Percentiles rank a stretch among this genome's conserved stretches.
Evolutionary conservation across 2,888 invertebrate genomes (phyloP).

Genomic region (Nectonema munidae): DNA sequence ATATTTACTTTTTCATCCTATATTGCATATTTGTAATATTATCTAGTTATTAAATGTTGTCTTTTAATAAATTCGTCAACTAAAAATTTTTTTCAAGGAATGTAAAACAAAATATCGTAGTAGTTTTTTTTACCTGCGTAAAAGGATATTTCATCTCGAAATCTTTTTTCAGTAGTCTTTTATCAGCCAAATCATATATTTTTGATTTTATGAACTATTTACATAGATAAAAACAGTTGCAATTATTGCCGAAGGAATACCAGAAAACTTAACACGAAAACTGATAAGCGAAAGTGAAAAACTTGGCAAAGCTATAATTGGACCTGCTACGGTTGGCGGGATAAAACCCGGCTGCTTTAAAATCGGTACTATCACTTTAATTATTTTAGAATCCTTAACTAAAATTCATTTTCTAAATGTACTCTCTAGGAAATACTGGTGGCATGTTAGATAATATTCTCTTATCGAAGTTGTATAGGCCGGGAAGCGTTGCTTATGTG

Average conservation of each 20-base stretch:
- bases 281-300: slow-evolving; percentile 30
- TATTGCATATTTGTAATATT: no score
- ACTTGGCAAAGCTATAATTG: slow-evolving; percentile 41
- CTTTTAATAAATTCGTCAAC: no score
- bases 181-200: neutral
- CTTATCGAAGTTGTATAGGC: slow-evolving; percentile 71
- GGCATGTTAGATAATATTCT: slow-evolving; percentile 98
- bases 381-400: neutral
- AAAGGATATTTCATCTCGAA: neutral
- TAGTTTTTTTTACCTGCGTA: no score
- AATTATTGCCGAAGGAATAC: slow-evolving; percentile 95
- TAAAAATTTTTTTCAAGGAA: no score
- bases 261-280: slow-evolving; percentile 84
- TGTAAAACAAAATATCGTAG: no score
- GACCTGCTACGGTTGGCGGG: slow-evolving; percentile 48
- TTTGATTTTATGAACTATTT: neutral
- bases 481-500: slow-evolving; percentile 84
- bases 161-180: neutral
- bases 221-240: slow-evolving; percentile 56
- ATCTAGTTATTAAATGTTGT: no score
- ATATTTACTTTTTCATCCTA: no score
- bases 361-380: slow-evolving; percentile 29
- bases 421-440: slow-evolving; percentile 59
- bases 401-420: neutral
- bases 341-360: slow-evolving; percentile 95